Base-by-base conservation (phyloP, 2,797 vertebrate species). In the Anguilla pacifica region DNA sequence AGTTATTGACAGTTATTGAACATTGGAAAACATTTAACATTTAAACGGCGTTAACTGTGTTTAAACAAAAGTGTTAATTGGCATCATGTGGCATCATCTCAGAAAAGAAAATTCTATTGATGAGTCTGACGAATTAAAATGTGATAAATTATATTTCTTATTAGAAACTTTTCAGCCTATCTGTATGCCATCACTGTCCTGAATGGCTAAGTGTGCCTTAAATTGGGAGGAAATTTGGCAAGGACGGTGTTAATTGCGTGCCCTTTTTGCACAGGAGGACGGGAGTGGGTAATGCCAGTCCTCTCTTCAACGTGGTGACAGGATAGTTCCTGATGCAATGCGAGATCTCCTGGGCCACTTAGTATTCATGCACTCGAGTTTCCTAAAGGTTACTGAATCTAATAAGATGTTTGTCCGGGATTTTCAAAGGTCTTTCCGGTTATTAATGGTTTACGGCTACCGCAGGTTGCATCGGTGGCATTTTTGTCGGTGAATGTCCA, bases 391-490 rank as follows among this genome's bases (percentile, higher is more conserved):
- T 95, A 96, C 94, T 94, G 93, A 95, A 95, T 95, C 94, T 96
- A 96, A 96, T 96, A 95, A 96, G 95, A 96, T 94, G 95, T 96
- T 96, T 95, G 96, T 95, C 93, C 94, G 92, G 94, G 94, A 96
- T 95, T 94, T 96, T 95, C 95, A 96, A 96, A 95, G 95, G 96
- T 95, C 94, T 15, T 43, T 70, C n/a, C n/a, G 15, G 64, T 74
- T 74, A 82, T 88, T 88, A 49, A 88, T 84, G 55, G 87, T 85
- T 84, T 85, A 79, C 53, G 53, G 72, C 83, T 88, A 35, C 35
- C 53, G 7, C 28, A 28, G 70, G 83, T 39, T 79, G 67, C 83
- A 61, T n/a, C 51, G 22, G 72, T 51, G 55, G 70, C 49, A 83
- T 57, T 55, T 57, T 84, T 84, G n/a, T 25, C 82, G 5, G 53